Conservation (phyloP, 2,797 vertebrate species). For the Cyclura pinguis region DNA sequence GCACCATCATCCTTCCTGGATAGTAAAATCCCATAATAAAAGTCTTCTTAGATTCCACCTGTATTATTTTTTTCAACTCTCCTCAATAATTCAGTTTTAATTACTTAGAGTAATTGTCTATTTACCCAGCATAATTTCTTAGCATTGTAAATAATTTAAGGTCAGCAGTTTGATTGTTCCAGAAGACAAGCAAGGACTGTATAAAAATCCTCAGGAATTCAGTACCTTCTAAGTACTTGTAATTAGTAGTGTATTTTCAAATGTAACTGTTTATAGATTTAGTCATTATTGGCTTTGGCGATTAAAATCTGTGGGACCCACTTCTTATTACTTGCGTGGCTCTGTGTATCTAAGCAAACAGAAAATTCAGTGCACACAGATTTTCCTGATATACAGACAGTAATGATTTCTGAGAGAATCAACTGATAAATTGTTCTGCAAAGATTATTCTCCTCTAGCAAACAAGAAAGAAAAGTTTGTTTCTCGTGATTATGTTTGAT, state of each 20-base stretch:
- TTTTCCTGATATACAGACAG: not conserved
- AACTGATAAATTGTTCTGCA: not conserved
- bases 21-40: slow-evolving; percentile 8
- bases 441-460: not conserved
- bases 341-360: not conserved
- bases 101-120: not conserved
- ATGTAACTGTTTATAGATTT: slow-evolving; percentile 24
- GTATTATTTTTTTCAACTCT: slow-evolving; percentile 9
- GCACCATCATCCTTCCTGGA: not conserved
- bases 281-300: not conserved
- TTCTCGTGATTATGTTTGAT: not conserved
- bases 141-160: not conserved
- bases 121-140: not conserved
- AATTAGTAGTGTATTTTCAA: slow-evolving; percentile 45
- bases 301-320: not conserved
- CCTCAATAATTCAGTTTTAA: slow-evolving; percentile 31
- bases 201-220: slow-evolving; percentile 27
- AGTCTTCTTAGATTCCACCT: not conserved
- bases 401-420: not conserved
- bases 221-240: slow-evolving; percentile 28
- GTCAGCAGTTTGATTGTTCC: slow-evolving; percentile 15
- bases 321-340: not conserved
- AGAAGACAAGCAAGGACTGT: slow-evolving; percentile 38
- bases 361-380: not conserved
- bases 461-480: not conserved